phyloP scores from a whole-genome alignment of 2,113 vertebrate genomes.

The Prunella fulvescens region DNA sequence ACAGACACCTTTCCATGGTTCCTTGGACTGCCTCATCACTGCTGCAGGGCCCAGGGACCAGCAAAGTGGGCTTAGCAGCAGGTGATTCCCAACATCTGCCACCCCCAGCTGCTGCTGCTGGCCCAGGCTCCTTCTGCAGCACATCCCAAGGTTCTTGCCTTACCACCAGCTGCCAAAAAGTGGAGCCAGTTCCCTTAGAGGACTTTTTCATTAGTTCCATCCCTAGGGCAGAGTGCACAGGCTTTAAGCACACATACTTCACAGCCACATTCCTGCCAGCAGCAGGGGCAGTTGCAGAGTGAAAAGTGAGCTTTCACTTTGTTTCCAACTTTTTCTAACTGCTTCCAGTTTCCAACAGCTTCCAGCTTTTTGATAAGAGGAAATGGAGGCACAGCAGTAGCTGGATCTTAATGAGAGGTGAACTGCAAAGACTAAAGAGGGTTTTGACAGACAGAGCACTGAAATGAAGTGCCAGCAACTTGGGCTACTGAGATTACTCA shows the following conservation, averaged over 20 bases:
- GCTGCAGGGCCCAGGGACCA: background rate
- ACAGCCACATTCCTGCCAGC: background rate
- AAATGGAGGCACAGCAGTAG: background rate
- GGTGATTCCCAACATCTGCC: background rate
- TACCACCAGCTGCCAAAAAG: background rate
- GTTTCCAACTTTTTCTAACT: background rate
- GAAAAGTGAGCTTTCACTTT: background rate
- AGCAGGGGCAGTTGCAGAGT: background rate
- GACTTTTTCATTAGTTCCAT: background rate
- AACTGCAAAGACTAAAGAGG: background rate
- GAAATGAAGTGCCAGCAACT: background rate
- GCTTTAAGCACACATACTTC: background rate
- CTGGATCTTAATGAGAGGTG: background rate
- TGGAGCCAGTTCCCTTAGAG: background rate
- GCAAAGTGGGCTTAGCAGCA: background rate
- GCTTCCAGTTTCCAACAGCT: background rate
- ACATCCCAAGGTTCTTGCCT: background rate
- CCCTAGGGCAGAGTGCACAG: background rate
- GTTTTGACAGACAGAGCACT: background rate
- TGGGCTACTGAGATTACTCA: background rate
- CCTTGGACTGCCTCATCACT: background rate
- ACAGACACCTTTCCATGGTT: background rate
- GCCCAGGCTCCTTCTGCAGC: background rate
- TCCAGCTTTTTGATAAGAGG: background rate
- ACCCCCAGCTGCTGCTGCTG: background rate